Percentiles rank a stretch among this genome's conserved stretches.
phyloP scores from a whole-genome alignment of 2,888 invertebrate species.

The Epinotia brunnichana region DNA sequence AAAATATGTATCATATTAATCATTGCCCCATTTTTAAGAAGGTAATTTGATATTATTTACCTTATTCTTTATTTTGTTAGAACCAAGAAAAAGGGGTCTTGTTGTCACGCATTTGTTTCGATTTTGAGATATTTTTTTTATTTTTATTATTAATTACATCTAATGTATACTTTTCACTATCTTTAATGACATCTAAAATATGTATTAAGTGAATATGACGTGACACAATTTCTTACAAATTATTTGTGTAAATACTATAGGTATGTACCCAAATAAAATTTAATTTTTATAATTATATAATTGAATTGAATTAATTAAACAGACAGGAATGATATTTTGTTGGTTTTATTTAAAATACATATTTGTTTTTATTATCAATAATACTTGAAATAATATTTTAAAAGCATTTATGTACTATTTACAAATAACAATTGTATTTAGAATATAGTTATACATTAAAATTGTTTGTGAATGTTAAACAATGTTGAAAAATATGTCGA shows the following conservation, averaged over 20 bases:
- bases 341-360: background rate
- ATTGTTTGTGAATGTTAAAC: background rate
- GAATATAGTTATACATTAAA: background rate
- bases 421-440: conserved; percentile 24
- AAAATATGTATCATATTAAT: no score
- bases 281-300: background rate
- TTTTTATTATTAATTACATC: background rate
- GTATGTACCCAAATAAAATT: background rate
- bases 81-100: background rate
- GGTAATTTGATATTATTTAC: no score
- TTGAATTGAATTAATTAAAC: background rate
- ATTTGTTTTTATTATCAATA: background rate
- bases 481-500: background rate
- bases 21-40: no score
- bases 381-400: conserved; percentile 10
- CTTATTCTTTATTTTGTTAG: no score
- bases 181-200: conserved; percentile 11
- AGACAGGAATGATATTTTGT: conserved; percentile 2
- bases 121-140: background rate
- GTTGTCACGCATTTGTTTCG: background rate
- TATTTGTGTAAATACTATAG: background rate
- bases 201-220: background rate
- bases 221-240: background rate
- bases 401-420: conserved; percentile 28
- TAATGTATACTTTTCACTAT: conserved; percentile 20